These are phyloP conservation scores for Cheirogaleus medius DNA, from an alignment of 2,113 vertebrate species.

Conservation along the genomic window DNA sequence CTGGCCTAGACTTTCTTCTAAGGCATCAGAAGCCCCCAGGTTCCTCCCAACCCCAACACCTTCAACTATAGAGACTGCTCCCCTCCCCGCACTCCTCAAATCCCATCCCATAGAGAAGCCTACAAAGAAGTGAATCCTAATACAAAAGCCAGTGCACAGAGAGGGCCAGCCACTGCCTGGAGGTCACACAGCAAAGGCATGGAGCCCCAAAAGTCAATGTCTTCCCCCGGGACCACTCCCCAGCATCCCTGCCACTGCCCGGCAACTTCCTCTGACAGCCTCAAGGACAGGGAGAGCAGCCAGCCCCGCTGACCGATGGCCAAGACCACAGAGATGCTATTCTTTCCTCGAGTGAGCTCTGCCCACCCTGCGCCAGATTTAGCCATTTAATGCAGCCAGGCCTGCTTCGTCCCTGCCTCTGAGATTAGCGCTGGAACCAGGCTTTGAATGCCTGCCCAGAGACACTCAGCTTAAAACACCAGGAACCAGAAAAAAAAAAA, in stretches of 20 bases:
- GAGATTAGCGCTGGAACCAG: slow-evolving; percentile 69
- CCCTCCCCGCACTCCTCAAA: not conserved
- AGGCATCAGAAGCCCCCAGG: not conserved
- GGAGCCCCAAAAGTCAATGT: not conserved
- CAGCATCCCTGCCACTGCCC: not conserved
- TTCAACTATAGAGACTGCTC: not conserved
- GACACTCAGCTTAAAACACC: slow-evolving; percentile 81
- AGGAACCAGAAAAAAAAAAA: slow-evolving; percentile 76
- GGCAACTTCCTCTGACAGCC: not conserved
- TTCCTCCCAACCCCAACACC: not conserved
- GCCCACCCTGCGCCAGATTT: slow-evolving; percentile 61
- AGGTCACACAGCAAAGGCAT: slow-evolving; percentile 16
- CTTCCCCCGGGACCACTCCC: not conserved
- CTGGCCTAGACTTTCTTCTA: not conserved
- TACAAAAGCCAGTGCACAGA: not conserved
- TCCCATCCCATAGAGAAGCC: not conserved
- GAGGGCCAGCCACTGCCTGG: not conserved
- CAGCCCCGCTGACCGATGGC: slow-evolving; percentile 49
- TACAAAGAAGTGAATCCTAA: not conserved
- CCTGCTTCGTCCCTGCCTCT: slow-evolving; percentile 55
- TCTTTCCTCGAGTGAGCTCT: slow-evolving; percentile 77
- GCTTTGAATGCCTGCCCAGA: slow-evolving; percentile 79
- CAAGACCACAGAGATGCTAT: slow-evolving; percentile 70
- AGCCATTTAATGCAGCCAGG: slow-evolving; percentile 75
- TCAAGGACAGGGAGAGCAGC: slow-evolving; percentile 79